phyloP scores from a whole-genome alignment of 1,140 invertebrate genomes.

The Drosophila ficusphila region DNA sequence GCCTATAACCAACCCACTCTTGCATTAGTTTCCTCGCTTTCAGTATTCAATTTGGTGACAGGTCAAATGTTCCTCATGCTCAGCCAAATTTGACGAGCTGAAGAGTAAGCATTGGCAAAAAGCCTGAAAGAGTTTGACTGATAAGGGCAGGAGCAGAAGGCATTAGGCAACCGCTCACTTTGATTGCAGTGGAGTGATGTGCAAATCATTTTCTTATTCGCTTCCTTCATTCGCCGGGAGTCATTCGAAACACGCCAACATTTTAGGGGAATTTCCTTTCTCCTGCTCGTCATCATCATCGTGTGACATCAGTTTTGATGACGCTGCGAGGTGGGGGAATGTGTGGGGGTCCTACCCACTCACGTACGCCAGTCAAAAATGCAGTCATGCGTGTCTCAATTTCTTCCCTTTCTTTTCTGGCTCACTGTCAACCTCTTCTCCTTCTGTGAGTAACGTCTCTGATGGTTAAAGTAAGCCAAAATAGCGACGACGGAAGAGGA shows the following conservation, averaged over 20 bases:
- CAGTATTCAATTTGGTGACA: slow-evolving; percentile 10
- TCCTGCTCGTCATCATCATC: slow-evolving; percentile 30
- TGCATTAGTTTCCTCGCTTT: neutral
- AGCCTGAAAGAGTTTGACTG: slow-evolving; percentile 23
- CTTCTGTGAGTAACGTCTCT: neutral
- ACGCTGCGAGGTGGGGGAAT: slow-evolving; percentile 9
- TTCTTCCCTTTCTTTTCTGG: slow-evolving; percentile 24
- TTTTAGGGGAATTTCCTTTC: slow-evolving; percentile 18
- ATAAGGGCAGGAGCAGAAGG: neutral
- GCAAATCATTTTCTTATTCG: slow-evolving; percentile 44
- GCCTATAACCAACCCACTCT: neutral
- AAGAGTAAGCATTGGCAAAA: slow-evolving; percentile 41
- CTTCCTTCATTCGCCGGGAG: slow-evolving; percentile 19
- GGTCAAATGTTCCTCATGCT: slow-evolving; percentile 24
- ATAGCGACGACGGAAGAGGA: slow-evolving; percentile 16
- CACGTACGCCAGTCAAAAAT: slow-evolving; percentile 53
- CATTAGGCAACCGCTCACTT: slow-evolving; percentile 29
- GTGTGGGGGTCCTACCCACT: neutral
- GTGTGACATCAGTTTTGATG: slow-evolving; percentile 47
- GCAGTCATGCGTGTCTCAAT: slow-evolving; percentile 52
- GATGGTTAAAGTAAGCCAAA: slow-evolving; percentile 32
- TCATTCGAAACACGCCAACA: slow-evolving; percentile 35
- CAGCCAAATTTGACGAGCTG: slow-evolving; percentile 33
- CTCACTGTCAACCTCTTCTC: neutral
- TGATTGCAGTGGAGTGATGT: slow-evolving; percentile 41